Percentiles rank a stretch among this genome's conserved stretches.
Conservation (phyloP, 2,888 invertebrate genomes). For the Lacanobia oleracea region DNA sequence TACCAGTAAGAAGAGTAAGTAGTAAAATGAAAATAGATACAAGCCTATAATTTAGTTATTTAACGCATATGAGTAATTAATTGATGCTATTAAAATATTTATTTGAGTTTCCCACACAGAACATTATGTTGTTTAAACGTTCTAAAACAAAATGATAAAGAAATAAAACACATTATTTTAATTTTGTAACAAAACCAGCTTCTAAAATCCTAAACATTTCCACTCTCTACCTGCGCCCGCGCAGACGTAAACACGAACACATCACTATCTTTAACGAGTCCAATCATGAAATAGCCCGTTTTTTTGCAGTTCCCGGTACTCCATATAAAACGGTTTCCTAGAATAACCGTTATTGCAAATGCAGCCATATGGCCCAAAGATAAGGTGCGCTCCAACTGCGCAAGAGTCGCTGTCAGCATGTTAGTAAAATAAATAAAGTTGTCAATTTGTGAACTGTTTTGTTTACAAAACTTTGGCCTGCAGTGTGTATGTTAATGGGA, state of each 20-base stretch:
- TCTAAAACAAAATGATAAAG: background rate
- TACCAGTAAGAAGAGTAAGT: no score
- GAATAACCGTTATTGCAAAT: constrained; percentile 75
- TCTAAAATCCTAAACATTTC: constrained; percentile 34
- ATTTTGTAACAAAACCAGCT: constrained; percentile 1
- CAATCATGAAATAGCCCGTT: constrained; percentile 67
- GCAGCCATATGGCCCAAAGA: constrained; percentile 71
- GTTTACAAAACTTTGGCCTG: constrained; percentile 46
- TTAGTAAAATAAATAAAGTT: constrained; percentile 53
- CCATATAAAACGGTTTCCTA: constrained; percentile 70
- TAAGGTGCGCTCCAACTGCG: constrained; percentile 60
- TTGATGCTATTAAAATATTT: background rate
- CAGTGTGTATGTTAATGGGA: constrained; percentile 32
- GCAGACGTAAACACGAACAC: constrained; percentile 45
- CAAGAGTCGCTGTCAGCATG: constrained; percentile 58
- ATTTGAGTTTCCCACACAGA: background rate
- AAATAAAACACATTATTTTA: background rate
- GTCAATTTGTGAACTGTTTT: constrained; percentile 57
- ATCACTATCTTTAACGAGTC: constrained; percentile 56
- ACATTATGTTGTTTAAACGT: background rate
- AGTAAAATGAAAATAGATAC: no score
- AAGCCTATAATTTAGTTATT: no score
- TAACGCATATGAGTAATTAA: background rate
- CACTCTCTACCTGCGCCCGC: constrained; percentile 11
- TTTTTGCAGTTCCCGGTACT: constrained; percentile 75